These are phyloP conservation scores for Alligator sinensis DNA, from an alignment of 2,113 vertebrate species.

Conservation along the genomic window DNA sequence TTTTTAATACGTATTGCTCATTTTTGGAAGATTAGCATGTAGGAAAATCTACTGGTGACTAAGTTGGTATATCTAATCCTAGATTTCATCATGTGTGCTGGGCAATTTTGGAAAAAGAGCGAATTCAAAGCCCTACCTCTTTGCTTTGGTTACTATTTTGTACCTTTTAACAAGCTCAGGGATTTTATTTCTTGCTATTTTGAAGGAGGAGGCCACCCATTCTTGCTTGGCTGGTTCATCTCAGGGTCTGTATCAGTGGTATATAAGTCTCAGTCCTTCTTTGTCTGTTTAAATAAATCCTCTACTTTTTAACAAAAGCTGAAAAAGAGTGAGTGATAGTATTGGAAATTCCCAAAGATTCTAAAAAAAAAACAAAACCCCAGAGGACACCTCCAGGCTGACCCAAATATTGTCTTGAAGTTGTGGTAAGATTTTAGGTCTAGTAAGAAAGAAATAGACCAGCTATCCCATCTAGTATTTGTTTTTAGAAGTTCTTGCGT, in stretches of 20 bases:
- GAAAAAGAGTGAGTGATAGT: not conserved
- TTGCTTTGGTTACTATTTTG: not conserved
- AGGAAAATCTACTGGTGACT: not conserved
- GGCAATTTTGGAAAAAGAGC: not conserved
- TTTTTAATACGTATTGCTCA: not conserved
- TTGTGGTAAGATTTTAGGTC: not conserved
- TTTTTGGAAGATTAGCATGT: not conserved
- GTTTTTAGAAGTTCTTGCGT: slow-evolving; percentile 9
- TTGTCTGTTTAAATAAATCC: not conserved
- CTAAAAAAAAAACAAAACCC: not conserved
- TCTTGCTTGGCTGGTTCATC: not conserved
- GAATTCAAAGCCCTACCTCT: not conserved
- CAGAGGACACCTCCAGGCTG: not conserved
- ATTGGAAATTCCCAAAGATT: not conserved
- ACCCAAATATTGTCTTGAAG: not conserved
- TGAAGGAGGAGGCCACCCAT: not conserved
- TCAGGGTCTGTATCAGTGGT: not conserved
- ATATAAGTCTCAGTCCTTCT: not conserved
- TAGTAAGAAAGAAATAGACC: not conserved
- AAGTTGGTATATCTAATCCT: not conserved
- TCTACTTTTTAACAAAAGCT: not conserved
- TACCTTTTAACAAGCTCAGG: not conserved
- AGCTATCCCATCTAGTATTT: not conserved
- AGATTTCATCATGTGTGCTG: not conserved
- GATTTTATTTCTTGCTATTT: not conserved